phyloP scores from a whole-genome alignment of 2,113 vertebrate genomes.

The Numida meleagris region DNA sequence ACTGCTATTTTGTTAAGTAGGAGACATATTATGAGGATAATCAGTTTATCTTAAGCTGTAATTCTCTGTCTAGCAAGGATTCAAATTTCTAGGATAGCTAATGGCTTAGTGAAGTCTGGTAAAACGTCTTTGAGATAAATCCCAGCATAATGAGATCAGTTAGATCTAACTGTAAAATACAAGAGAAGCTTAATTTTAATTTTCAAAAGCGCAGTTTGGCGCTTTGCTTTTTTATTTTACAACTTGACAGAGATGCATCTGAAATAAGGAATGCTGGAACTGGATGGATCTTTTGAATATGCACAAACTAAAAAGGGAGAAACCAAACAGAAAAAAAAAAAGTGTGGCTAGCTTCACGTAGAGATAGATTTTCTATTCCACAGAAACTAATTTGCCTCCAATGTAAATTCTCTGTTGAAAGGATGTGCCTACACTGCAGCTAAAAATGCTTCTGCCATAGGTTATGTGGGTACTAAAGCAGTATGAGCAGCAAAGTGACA shows the following conservation, averaged over 20 bases:
- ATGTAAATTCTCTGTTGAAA: slow-evolving; percentile 1
- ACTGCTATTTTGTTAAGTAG: slow-evolving; percentile 55
- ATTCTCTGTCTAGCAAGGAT: slow-evolving; percentile 66
- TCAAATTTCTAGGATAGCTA: slow-evolving; percentile 63
- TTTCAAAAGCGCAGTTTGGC: slow-evolving; percentile 28
- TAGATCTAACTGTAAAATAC: slow-evolving; percentile 54
- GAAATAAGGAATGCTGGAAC: slow-evolving; percentile 20
- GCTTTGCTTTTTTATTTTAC: slow-evolving; percentile 33
- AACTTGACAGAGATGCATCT: background rate
- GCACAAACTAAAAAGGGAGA: background rate
- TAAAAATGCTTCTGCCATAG: background rate
- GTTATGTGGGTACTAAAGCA: background rate
- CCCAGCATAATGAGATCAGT: slow-evolving; percentile 60
- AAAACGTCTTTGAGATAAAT: slow-evolving; percentile 61
- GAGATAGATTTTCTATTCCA: slow-evolving; percentile 3
- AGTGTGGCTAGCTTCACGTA: background rate
- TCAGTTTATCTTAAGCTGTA: slow-evolving; percentile 66
- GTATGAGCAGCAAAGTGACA: background rate
- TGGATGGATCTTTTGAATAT: slow-evolving; percentile 45
- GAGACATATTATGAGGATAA: slow-evolving; percentile 52
- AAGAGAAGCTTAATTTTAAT: slow-evolving; percentile 44
- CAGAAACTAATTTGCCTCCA: slow-evolving; percentile 2
- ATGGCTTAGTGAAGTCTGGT: slow-evolving; percentile 54
- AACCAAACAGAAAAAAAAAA: background rate
- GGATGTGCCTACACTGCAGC: background rate